Base-by-base conservation (phyloP, 2,888 invertebrate genomes). In the Brachylomia viminalis region DNA sequence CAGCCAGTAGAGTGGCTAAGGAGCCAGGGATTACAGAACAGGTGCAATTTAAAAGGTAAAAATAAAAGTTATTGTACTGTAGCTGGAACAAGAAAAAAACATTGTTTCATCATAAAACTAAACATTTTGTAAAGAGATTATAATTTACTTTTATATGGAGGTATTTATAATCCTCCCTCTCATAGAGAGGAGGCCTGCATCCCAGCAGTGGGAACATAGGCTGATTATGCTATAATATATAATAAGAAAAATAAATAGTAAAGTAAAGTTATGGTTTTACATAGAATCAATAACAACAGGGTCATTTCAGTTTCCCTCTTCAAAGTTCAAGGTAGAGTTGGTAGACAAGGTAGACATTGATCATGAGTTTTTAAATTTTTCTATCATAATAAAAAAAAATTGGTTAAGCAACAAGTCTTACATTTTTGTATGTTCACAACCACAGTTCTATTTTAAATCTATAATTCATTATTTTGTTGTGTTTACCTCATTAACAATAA, bases 221-320 rank as follows among this genome's bases (percentile, higher is more conserved):
- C 38, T 38, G 38, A 38, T 38, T 38, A 38, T 38, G 38, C 38
- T 38, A 38, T 38, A 6, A 38, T 38, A 6, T 38, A 38, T 38
- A 38, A 38, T 38, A 38, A 38, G 5, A 38, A 33, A 38, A 38
- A 38, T 38, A 38, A n/a, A n/a, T n/a, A n/a, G n/a, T n/a, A n/a
- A n/a, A 54, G 23, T 47, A 56, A 27, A 42, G 33, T 68, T 56
- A 61, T 64, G 67, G 49, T 38, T 70, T 65, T 61, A 42, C 56
- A 64, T 33, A 69, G 52, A 85, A 74, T 77, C 77, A 85, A 82
- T 72, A 77, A 74, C 52, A 84, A 71, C 72, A 76, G 82, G 71
- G 71, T 58, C n/a, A 82, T 85, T 83, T 77, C 82, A 83, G 71
- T 82, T 83, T 85, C 78, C 77, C 56, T 62, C 70, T 85, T 62